Evolutionary conservation across 2,113 vertebrate species (phyloP), one percentile per base, ranked within the genome.

Genomic region (Pelecanoides urinatrix): DNA sequence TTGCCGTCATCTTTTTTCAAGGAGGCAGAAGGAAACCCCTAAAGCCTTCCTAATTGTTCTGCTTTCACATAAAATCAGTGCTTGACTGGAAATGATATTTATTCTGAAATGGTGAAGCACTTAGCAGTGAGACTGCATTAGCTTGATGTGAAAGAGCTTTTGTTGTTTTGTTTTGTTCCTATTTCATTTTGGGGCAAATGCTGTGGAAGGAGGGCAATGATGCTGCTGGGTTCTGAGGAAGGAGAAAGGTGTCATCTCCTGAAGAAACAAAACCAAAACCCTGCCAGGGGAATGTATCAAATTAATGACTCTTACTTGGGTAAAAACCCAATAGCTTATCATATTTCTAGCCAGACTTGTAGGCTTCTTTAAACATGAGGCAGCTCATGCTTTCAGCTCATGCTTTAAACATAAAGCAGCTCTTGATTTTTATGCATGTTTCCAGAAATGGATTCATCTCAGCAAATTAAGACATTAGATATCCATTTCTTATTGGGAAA

Each of bases 101-200:
- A 72, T 78, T 89, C 90, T 66, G 90, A 91, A 94, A 90, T 47
- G 92, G 75, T 59, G 79, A 91, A 81, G 77, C 30, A 58, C 80
- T 90, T 74, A 6, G 83, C 42, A 45, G 18, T 25, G 73, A 59
- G 40, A 36, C 73, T 68, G 27, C 58, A 47, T n/a, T 29, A 40
- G 91, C 77, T 83, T 3, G 14, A 85, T 72, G 81, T 88, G 61
- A 93, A 73, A 83, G 70, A 29, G n/a, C 71, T 71, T 71, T n/a
- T n/a, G 56, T 22, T 81, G n/a, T 8, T 50, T 32, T 63, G 68
- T 63, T 72, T 55, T 58, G 44, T 84, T 76, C 81, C 38, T 26
- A 19, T 84, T 86, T 95, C 62, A 63, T 50, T 83, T 49, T 23
- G 70, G 66, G 42, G 71, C 32, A 72, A 95, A 92, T 30, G 90